Conservation (phyloP, 1,140 invertebrate species). For the Eupristina koningsbergeri region DNA sequence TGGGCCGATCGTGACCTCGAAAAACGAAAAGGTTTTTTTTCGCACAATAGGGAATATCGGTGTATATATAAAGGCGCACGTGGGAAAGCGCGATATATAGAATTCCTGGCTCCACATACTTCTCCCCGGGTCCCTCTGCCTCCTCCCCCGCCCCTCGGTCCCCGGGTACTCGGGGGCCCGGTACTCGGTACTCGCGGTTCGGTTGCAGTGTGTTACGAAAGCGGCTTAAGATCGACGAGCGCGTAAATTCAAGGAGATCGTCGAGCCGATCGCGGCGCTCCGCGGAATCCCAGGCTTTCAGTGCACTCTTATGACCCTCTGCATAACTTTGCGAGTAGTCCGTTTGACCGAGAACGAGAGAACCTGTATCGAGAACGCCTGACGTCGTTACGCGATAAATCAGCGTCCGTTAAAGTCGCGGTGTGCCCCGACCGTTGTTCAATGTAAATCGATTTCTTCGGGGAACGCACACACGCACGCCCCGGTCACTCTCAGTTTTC, state of each 20-base stretch:
- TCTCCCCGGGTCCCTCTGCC: neutral
- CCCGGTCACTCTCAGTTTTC: slow-evolving; percentile 29
- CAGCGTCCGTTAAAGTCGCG: slow-evolving; percentile 68
- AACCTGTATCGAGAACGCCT: slow-evolving; percentile 70
- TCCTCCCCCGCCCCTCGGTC: neutral
- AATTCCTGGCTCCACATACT: slow-evolving; percentile 43
- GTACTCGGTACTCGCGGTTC: neutral
- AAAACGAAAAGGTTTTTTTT: slow-evolving; percentile 49
- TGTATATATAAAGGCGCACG: slow-evolving; percentile 48
- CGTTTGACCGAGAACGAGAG: slow-evolving; percentile 72
- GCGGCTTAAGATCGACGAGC: slow-evolving; percentile 59
- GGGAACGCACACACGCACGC: slow-evolving; percentile 44
- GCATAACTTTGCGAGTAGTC: slow-evolving; percentile 69
- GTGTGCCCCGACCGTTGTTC: slow-evolving; percentile 57
- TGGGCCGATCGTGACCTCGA: slow-evolving; percentile 52
- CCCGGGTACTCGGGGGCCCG: neutral
- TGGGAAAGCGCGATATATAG: slow-evolving; percentile 53
- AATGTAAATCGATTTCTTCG: slow-evolving; percentile 60
- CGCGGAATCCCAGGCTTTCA: slow-evolving; percentile 64
- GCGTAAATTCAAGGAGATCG: slow-evolving; percentile 67
- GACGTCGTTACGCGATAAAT: slow-evolving; percentile 72
- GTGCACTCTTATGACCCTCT: slow-evolving; percentile 67
- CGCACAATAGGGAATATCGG: slow-evolving; percentile 42
- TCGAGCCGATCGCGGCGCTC: slow-evolving; percentile 56
- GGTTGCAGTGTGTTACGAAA: slow-evolving; percentile 56